A percentile compares a stretch with the other conserved stretches of the same genome.
phyloP scores from a whole-genome alignment of 2,888 invertebrate species.

The Pomacea canaliculata region DNA sequence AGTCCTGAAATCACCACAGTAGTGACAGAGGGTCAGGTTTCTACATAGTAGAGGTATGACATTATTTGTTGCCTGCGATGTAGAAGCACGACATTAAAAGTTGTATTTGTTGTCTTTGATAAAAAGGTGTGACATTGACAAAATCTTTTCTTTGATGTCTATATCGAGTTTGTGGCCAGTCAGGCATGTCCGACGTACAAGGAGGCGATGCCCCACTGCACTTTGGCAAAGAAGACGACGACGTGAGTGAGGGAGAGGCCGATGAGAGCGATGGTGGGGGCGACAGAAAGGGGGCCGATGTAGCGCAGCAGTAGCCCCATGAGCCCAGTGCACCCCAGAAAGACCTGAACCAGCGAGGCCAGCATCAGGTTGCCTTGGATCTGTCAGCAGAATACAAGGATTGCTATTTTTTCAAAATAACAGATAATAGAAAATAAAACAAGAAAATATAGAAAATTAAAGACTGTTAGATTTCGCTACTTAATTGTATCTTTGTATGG shows the following conservation, averaged over 20 bases:
- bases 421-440: no score
- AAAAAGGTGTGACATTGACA: no score
- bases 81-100: no score
- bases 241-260: slow-evolving; percentile 79
- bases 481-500: no score
- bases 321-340: slow-evolving; percentile 52
- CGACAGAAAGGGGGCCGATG: slow-evolving; percentile 87
- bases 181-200: background rate
- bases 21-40: no score
- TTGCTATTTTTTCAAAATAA: no score
- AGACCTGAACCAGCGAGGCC: slow-evolving; percentile 51
- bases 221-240: slow-evolving; percentile 82
- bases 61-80: no score
- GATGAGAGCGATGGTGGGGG: slow-evolving; percentile 86
- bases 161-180: background rate
- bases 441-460: no score
- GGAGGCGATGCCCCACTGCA: slow-evolving; percentile 84
- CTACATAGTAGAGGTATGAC: no score
- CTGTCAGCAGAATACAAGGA: slow-evolving; percentile 29
- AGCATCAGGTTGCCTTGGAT: slow-evolving; percentile 56
- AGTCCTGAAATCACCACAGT: slow-evolving; percentile 22
- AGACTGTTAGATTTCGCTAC: no score
- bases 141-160: no score
- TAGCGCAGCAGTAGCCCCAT: slow-evolving; percentile 59
- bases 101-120: no score